Conservation (phyloP, 2,888 invertebrate genomes). For the Pasiphila rectangulata region DNA sequence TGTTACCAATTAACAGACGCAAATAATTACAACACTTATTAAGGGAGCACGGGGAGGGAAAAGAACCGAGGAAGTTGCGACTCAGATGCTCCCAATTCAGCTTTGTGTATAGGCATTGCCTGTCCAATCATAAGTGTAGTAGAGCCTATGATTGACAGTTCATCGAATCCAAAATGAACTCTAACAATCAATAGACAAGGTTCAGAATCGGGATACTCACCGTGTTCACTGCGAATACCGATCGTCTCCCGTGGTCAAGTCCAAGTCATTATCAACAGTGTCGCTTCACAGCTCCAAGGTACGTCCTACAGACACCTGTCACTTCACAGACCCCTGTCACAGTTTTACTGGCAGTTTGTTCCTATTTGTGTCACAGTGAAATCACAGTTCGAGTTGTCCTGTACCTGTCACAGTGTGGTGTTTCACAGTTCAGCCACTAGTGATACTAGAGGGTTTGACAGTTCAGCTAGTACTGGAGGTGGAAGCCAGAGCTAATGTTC, state of each 20-base stretch:
- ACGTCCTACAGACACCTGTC: not conserved
- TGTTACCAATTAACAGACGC: too few species aligned
- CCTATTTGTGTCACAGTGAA: too few species aligned
- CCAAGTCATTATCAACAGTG: conserved; percentile 27
- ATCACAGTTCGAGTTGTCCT: too few species aligned
- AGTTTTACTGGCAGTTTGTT: not conserved
- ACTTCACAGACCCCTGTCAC: conserved; percentile 3
- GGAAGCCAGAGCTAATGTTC: not conserved
- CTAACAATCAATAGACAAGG: not conserved
- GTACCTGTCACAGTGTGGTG: conserved; percentile 8
- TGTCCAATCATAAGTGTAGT: too few species aligned
- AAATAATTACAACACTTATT: too few species aligned
- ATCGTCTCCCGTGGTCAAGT: conserved; percentile 19
- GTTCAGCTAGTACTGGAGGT: not conserved
- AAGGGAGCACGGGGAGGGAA: too few species aligned
- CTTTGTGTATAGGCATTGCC: too few species aligned
- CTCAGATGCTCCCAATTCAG: too few species aligned
- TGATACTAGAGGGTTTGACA: too few species aligned
- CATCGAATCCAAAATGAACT: not conserved
- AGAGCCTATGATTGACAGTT: too few species aligned
- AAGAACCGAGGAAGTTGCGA: too few species aligned
- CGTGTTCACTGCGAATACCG: conserved; percentile 20
- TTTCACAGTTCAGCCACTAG: too few species aligned
- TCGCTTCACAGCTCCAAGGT: conserved; percentile 21
- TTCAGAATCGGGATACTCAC: conserved; percentile 20